These are phyloP conservation scores for Ariopsis seemanni DNA, from an alignment of 2,113 vertebrate species.

Conservation along the genomic window DNA sequence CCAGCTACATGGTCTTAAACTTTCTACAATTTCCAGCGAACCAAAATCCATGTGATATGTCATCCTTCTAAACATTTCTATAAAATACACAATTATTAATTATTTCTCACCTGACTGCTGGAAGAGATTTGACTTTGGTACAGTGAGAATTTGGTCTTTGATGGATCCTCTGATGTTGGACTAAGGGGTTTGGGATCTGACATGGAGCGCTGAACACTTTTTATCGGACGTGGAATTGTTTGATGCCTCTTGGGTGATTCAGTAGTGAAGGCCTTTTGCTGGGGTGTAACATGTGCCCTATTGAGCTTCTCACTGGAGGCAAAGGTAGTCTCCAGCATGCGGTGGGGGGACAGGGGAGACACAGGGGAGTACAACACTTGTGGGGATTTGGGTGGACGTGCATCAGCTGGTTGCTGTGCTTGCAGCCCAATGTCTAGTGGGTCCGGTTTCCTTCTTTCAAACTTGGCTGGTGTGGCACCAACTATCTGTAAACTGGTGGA, in stretches of 20 bases:
- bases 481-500: slow-evolving; percentile 89
- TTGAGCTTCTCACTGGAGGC: slow-evolving; percentile 92
- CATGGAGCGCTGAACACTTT: slow-evolving; percentile 95
- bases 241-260: slow-evolving; percentile 89
- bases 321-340: slow-evolving; percentile 91
- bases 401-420: slow-evolving; percentile 80
- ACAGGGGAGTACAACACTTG: slow-evolving; percentile 98
- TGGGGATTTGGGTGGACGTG: slow-evolving; percentile 92
- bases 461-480: slow-evolving; percentile 81
- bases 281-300: slow-evolving; percentile 95
- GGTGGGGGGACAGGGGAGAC: slow-evolving; percentile 93
- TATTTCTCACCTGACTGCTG: slow-evolving; percentile 85
- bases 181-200: slow-evolving; percentile 98
- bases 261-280: slow-evolving; percentile 91
- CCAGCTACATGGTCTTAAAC: not conserved
- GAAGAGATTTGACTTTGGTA: slow-evolving; percentile 89
- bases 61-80: not conserved
- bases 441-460: slow-evolving; percentile 93
- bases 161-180: slow-evolving; percentile 90
- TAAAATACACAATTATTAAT: not conserved
- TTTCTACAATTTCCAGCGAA: slow-evolving; percentile 7
- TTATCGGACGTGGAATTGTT: slow-evolving; percentile 91
- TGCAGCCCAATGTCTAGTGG: slow-evolving; percentile 93
- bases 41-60: not conserved
- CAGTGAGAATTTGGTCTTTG: slow-evolving; percentile 90